Evolutionary conservation across 2,113 vertebrate species (phyloP), one percentile per base, ranked within the genome.

Genomic region (Chaetodon auriga): DNA sequence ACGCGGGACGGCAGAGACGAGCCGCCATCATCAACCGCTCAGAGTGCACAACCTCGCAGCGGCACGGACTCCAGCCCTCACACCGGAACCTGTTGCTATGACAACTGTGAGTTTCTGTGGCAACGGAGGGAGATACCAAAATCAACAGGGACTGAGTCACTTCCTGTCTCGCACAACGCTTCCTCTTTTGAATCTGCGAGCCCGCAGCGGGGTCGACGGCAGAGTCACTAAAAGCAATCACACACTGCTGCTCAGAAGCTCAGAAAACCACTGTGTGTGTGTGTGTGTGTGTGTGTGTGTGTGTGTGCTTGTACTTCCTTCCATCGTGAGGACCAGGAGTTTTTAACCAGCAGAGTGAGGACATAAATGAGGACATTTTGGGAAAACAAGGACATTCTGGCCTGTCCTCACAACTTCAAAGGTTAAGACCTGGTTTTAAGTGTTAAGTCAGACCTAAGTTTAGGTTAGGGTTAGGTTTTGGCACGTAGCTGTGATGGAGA

Each of bases 61-160:
- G 23, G 63, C 60, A 11, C 12, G 1, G 7, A 68, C 30, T 30
- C 30, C 30, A 30, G 30, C 30, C 30, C 78, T 84, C 78, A 84
- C 87, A 93, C 94, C 89, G 93, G 92, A 95, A 95, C 93, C 75
- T 23, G 91, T 95, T 86, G 58, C 95, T 85, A 92, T 90, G 93
- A 86, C 94, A 76, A 93, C 94, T 9, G 41, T 19, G 19, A 76
- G 89, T 95, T 95, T 92, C 93, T 92, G 90, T 87, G 82, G 95
- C 89, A 94, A 94, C 93, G 55, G 81, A 2, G 43, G 43, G 71
- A 89, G 88, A 94, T 79, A 93, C 84, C 76, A 65, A 92, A 94
- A 86, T 92, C 91, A 95, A 92, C 91, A 93, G 54, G 69, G 91
- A 84, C 87, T 92, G 94, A 95, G 91, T 96, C 95, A 95, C 94